Evolutionary conservation across 1,140 invertebrate genomes (phyloP), one percentile per base, ranked within the genome.

Genomic region (Dinoponera quadriceps): DNA sequence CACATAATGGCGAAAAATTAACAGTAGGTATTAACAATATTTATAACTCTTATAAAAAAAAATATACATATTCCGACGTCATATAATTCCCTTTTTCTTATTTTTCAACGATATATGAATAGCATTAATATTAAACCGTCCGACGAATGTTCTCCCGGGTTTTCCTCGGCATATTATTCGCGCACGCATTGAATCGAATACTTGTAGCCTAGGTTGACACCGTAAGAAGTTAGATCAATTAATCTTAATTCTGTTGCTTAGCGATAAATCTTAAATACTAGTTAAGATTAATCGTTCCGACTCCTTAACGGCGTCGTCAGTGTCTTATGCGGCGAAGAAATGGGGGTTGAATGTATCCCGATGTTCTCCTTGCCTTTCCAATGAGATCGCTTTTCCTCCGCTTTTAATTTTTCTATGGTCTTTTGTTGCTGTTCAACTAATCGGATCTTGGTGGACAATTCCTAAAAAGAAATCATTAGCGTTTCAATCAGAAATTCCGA

Each of bases 351-450:
- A 60, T 90, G 81, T 68, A 90, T 83, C 25, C 85, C 86, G 25
- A 93, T 62, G 74, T 94, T 94, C 62, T 94, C 93, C 71, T 94
- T 94, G 54, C 93, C 94, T 78, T 92, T 91, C 69, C 86, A 86
- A 49, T 90, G 71, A 29, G 85, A 81, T 9, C 92, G 90, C 27
- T 91, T 93, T 60, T 93, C 93, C 18, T 91, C 92, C 5, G 80
- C 14, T 80, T 75, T 91, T 0, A 90, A 54, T 25, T 91, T 92
- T 48, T 93, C 92, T 20, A 91, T 92, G 13, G 48, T 86, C 71
- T 91, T 92, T 63, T 85, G 83, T 20, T 91, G 91, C 2, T 92
- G 91, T 49, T 92, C 91, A 48, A 91, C 82, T 72, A 87, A 74
- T 85, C 85, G 91, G 44, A 49, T 89, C 82, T 92, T 94, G 38